Evolutionary conservation across 92 coral and sea anemone genomes (phyloP), one percentile per base, ranked within the genome.

Genomic region (Chrysogorgia sp.): DNA sequence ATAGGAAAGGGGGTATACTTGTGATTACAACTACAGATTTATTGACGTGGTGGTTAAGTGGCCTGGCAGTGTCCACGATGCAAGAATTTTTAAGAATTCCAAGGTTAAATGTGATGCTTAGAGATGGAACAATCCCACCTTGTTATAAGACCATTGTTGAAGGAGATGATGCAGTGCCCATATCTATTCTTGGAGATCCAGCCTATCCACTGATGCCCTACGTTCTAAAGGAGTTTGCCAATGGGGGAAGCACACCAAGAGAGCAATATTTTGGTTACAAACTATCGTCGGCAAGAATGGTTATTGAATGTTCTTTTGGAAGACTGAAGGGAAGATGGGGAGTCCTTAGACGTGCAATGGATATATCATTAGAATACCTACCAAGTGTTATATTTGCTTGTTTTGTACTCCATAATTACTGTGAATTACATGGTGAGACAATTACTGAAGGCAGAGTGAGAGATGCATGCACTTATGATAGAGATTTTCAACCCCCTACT

Each of bases 321-420:
- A 85, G 88, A 48, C 85, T 80, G 32, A 85, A 85, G 69, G 85
- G 85, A 22, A 80, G 85, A 85, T 85, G 79, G 70, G 85, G 85
- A 21, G 88, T 85, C 26, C 75, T 85, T 13, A 49, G 47, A 31
- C 63, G 85, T 52, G 81, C 79, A 35, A 69, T 80, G 88, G 88
- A 85, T 63, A 71, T 85, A 22, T 57, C 79, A 24, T 15, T 63
- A 25, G 50, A 49, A 40, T 85, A 80, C 57, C 59, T 85, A 26
- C 81, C 68, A 9, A 59, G 49, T 55, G 88, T 85, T 7, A 83
- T 83, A 21, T 20, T 58, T 76, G 82, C 86, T 26, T 83, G 82
- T 19, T 83, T 83, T 76, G 58, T 83, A 15, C 63, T 83, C 30
- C 86, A 75, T 56, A 83, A 75, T 34, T 64, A 22, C 25, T 64